Percentiles rank a stretch among this genome's conserved stretches.
phyloP scores from a whole-genome alignment of 2,888 invertebrate genomes.

The Noctua janthina region DNA sequence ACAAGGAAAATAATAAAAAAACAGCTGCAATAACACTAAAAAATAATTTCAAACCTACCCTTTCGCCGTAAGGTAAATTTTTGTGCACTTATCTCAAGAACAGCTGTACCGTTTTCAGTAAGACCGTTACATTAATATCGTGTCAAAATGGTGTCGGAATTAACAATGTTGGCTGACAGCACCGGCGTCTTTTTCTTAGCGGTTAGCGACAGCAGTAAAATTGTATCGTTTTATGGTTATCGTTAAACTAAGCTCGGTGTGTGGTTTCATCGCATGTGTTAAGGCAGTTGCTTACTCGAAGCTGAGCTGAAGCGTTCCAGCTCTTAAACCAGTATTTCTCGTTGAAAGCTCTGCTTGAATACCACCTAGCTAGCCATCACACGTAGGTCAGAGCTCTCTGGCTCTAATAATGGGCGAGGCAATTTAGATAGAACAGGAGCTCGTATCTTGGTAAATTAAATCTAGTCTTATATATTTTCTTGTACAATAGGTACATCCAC shows the following conservation, averaged over 20 bases:
- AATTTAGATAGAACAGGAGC: background rate
- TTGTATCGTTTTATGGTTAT: conserved; percentile 82
- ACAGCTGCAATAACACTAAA: conserved; percentile 48
- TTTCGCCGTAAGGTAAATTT: conserved; percentile 40
- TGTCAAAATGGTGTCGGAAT: conserved; percentile 46
- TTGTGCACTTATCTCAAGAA: conserved; percentile 50
- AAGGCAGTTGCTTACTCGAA: conserved; percentile 36
- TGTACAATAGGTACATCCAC: background rate
- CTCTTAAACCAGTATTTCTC: background rate
- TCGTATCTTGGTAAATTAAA: background rate
- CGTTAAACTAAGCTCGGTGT: conserved; percentile 82
- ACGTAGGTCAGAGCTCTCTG: background rate
- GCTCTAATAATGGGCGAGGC: background rate
- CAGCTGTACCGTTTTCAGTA: conserved; percentile 42
- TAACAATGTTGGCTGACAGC: conserved; percentile 59
- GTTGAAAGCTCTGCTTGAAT: conserved; percentile 10
- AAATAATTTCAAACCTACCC: conserved; percentile 48
- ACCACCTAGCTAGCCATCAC: background rate
- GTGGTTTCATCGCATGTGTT: conserved; percentile 75
- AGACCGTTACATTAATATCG: conserved; percentile 47
- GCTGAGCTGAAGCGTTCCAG: conserved; percentile 33
- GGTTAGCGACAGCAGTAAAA: conserved; percentile 77
- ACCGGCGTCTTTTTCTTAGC: conserved; percentile 60
- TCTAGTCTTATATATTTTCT: background rate
- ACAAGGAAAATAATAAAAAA: conserved; percentile 51